Base-by-base conservation (phyloP, 2,113 vertebrate species). In the Nycticorax nycticorax region DNA sequence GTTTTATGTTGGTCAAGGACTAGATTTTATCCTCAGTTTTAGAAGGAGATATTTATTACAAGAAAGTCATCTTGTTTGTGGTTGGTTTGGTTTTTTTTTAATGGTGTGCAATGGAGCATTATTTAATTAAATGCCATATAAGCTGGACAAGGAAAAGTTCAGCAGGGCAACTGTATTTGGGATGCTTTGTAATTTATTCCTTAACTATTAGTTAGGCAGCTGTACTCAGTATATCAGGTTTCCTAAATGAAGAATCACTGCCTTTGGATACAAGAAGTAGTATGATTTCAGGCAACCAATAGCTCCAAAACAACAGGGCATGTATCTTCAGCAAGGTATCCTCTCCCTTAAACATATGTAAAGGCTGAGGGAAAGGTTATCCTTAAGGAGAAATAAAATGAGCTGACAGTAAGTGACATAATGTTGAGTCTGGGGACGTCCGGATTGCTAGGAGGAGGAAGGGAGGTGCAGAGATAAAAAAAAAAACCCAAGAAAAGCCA, bases 111-210 rank as follows among this genome's bases (percentile, higher is more conserved):
- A 47, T 92, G 89, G 74, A 97, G 91, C 88, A 85, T 97, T 97
- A 86, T 97, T 96, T 97, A 97, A 96, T 96, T 95, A 94, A 97
- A 93, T 86, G 80, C 72, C 59, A 67, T 69, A 75, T 86, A 48
- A 97, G 39, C 91, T 95, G 85, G 90, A 87, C 48, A 85, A 84
- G 85, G 81, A 80, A 48, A 96, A 89, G 62, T 79, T 96, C 66
- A 93, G 30, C 1, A 63, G 73, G 60, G 35, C 48, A 55, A 30
- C 48, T 37, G 69, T 28, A n/a, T 55, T 94, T 89, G 30, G 28
- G 62, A 33, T 81, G 23, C 5, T 85, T 85, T 35, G 6, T 81
- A 64, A 89, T 73, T 97, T 96, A 30, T 88, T 97, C 93, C 83
- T 95, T 88, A 93, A 91, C 96, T 92, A 7, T 67, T 91, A 60